Evolutionary conservation across 2,888 invertebrate species (phyloP).

Genomic region (Gibbula magus): DNA sequence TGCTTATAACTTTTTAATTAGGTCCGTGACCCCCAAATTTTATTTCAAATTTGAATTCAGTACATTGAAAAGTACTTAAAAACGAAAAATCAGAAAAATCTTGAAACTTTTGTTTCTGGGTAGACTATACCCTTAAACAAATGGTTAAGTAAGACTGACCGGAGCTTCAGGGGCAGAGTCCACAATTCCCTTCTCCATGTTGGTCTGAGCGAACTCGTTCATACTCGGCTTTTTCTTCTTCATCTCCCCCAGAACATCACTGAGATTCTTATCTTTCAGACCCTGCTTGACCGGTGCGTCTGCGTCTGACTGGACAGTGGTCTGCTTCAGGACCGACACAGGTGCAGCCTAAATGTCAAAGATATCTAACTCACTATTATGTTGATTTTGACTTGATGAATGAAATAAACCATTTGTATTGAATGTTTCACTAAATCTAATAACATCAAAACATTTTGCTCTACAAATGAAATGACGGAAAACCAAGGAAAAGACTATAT

Average conservation of each 20-base stretch:
- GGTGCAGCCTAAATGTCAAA: neutral
- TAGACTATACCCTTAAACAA: too few relatives aligned
- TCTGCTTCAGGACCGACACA: neutral
- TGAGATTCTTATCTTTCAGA: conserved; percentile 45
- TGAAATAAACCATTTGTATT: neutral
- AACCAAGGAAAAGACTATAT: too few relatives aligned
- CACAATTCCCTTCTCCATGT: conserved; percentile 63
- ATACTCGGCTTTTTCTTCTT: conserved; percentile 43
- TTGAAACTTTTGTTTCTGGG: too few relatives aligned
- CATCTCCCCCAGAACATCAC: conserved; percentile 33
- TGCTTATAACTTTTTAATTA: too few relatives aligned
- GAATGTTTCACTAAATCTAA: too few relatives aligned
- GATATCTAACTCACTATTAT: neutral
- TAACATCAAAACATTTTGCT: too few relatives aligned
- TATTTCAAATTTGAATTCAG: too few relatives aligned
- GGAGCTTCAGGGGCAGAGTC: conserved; percentile 65
- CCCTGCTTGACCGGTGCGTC: conserved; percentile 27
- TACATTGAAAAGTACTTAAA: too few relatives aligned
- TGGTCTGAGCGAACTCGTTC: conserved; percentile 69
- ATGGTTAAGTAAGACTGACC: too few relatives aligned
- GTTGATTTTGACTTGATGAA: neutral
- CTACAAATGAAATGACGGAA: too few relatives aligned
- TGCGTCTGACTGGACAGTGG: neutral
- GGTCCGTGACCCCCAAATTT: too few relatives aligned
- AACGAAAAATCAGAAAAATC: too few relatives aligned